phyloP scores from a whole-genome alignment of 1,140 invertebrate species.

The Parasteatoda tepidariorum region DNA sequence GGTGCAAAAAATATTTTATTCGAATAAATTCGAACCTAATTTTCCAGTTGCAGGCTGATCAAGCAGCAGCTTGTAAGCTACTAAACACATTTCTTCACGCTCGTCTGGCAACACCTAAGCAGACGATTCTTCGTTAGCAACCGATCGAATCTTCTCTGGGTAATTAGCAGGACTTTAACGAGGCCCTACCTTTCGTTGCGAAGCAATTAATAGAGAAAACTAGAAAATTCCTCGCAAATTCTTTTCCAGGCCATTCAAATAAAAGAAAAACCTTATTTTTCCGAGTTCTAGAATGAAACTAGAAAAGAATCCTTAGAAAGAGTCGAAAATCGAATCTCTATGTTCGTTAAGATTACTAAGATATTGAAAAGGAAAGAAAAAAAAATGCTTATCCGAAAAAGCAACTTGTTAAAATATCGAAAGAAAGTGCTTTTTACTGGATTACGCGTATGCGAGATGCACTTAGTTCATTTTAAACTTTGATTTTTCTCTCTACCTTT shows the following conservation, averaged over 20 bases:
- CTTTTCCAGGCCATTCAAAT: not conserved
- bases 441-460: not conserved
- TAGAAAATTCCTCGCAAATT: conserved; percentile 8
- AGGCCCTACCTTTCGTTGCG: not conserved
- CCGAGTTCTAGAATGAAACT: not conserved
- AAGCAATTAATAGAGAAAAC: conserved; percentile 26
- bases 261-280: not conserved
- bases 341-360: not conserved
- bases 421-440: conserved; percentile 14
- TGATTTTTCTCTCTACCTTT: too few relatives aligned
- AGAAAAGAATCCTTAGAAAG: not conserved
- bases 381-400: not conserved
- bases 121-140: conserved; percentile 4
- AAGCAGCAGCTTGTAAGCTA: not conserved
- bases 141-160: conserved; percentile 22
- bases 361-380: not conserved
- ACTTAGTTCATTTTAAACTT: too few relatives aligned
- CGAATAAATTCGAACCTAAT: too few relatives aligned
- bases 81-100: not conserved
- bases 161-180: conserved; percentile 37
- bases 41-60: too few relatives aligned
- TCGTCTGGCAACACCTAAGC: not conserved
- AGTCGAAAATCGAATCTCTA: not conserved
- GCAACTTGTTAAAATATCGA: conserved; percentile 34
- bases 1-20: too few relatives aligned